phyloP scores from a whole-genome alignment of 1,140 invertebrate genomes.

The Marisa cornuarietis region DNA sequence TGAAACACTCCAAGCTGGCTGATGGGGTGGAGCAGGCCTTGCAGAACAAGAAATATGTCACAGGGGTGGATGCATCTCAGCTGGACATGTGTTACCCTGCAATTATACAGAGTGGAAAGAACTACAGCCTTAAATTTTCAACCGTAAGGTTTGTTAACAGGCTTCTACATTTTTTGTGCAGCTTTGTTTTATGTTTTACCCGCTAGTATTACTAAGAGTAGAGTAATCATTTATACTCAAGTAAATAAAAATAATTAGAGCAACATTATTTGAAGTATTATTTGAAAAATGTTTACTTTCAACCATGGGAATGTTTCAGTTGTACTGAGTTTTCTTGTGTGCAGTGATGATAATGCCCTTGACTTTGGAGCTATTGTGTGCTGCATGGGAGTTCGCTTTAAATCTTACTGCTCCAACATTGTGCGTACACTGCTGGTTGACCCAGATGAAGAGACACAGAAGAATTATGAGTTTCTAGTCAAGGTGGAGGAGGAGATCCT shows the following conservation, averaged over 20 bases:
- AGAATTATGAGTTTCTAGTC: slow-evolving; percentile 92
- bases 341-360: slow-evolving; percentile 90
- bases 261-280: no score
- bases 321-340: slow-evolving; percentile 20
- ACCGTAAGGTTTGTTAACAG: slow-evolving; percentile 71
- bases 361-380: slow-evolving; percentile 98
- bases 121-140: slow-evolving; percentile 97
- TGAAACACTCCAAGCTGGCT: slow-evolving; percentile 90
- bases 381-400: slow-evolving; percentile 93
- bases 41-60: slow-evolving; percentile 88
- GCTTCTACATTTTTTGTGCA: no score
- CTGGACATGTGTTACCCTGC: slow-evolving; percentile 98
- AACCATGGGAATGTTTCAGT: no score
- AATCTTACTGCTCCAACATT: slow-evolving; percentile 98
- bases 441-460: slow-evolving; percentile 81
- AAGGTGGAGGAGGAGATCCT: slow-evolving; percentile 92
- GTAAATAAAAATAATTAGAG: no score
- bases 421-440: slow-evolving; percentile 97
- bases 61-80: slow-evolving; percentile 83
- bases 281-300: no score
- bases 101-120: slow-evolving; percentile 97
- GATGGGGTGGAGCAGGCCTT: slow-evolving; percentile 91
- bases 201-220: no score
- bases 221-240: no score
- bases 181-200: no score